Percentiles rank a stretch among this genome's conserved stretches.
phyloP scores from a whole-genome alignment of 2,888 invertebrate species.

The Apotomis turbidana region DNA sequence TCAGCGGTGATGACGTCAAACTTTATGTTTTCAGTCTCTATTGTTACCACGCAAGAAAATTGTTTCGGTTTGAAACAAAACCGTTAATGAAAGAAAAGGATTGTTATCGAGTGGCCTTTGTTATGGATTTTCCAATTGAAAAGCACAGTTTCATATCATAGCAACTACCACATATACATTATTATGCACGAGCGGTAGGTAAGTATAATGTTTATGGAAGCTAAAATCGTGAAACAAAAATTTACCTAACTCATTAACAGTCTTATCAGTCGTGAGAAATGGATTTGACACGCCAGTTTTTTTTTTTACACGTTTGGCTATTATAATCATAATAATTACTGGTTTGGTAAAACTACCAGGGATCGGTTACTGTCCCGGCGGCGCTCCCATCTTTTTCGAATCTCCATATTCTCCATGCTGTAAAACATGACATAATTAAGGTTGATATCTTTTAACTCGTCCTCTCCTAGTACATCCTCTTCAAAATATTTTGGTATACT shows the following conservation, averaged over 20 bases:
- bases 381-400: too few relatives aligned
- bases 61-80: constrained; percentile 7
- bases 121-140: constrained; percentile 18
- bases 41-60: not conserved
- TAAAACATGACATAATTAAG: not conserved
- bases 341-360: too few relatives aligned
- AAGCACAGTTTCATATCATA: constrained; percentile 2
- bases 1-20: not conserved
- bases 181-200: too few relatives aligned
- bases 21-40: not conserved
- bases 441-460: too few relatives aligned
- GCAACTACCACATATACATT: not conserved
- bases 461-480: too few relatives aligned
- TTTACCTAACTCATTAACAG: too few relatives aligned
- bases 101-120: constrained; percentile 6
- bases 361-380: too few relatives aligned
- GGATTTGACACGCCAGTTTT: not conserved
- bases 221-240: not conserved
- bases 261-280: not conserved
- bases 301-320: too few relatives aligned
- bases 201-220: not conserved
- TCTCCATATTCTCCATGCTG: too few relatives aligned
- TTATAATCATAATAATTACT: too few relatives aligned
- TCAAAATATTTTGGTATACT: too few relatives aligned
- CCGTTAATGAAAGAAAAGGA: constrained; percentile 10